These are phyloP conservation scores for Anagrus nilaparvatae DNA, from an alignment of 1,140 invertebrate species.

Conservation along the genomic window DNA sequence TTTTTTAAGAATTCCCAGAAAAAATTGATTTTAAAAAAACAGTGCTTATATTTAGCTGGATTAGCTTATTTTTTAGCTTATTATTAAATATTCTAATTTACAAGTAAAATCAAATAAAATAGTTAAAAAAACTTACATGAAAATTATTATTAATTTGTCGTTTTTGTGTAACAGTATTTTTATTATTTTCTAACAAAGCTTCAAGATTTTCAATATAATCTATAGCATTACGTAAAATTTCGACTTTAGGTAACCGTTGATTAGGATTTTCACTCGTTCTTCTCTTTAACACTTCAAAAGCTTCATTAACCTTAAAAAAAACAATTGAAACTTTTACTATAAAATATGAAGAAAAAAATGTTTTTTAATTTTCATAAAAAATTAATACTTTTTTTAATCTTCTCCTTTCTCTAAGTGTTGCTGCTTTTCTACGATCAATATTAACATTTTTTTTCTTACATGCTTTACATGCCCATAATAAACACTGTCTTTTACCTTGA, in stretches of 20 bases:
- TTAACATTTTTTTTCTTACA: conserved; percentile 91
- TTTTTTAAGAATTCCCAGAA: too few relatives aligned
- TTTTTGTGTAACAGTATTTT: too few relatives aligned
- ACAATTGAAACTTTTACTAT: too few relatives aligned
- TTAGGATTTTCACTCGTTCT: conserved; percentile 89
- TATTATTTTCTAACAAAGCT: conserved; percentile 65
- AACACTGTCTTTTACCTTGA: conserved; percentile 44
- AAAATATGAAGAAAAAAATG: background rate
- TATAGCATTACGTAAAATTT: conserved; percentile 93
- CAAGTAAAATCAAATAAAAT: too few relatives aligned
- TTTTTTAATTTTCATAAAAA: background rate
- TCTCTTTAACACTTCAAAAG: conserved; percentile 89
- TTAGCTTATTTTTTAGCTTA: too few relatives aligned
- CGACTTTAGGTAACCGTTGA: conserved; percentile 92
- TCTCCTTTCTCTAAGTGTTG: conserved; percentile 85
- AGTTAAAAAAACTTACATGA: too few relatives aligned
- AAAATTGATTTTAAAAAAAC: too few relatives aligned
- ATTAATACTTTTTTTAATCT: conserved; percentile 73
- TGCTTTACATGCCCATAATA: conserved; percentile 92
- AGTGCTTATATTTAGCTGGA: too few relatives aligned
- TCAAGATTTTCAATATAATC: conserved; percentile 96
- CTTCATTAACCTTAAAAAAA: conserved; percentile 81
- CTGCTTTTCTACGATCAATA: conserved; percentile 90
- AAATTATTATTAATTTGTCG: too few relatives aligned
- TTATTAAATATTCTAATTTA: too few relatives aligned